These are phyloP conservation scores for Platygyra sinensis DNA, from an alignment of 64 coral and sea anemone genomes.

Conservation along the genomic window DNA sequence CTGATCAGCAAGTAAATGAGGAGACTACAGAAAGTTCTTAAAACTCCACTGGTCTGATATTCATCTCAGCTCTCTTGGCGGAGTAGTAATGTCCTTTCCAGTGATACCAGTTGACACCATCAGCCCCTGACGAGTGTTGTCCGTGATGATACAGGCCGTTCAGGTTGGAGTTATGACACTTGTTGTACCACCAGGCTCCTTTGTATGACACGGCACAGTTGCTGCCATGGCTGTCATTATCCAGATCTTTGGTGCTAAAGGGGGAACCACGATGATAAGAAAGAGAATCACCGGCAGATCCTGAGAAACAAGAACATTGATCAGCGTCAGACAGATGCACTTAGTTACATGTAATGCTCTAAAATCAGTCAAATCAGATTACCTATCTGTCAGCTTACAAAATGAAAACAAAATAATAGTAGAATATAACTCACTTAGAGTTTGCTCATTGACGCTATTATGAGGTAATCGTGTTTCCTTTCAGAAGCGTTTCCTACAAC, in stretches of 20 bases:
- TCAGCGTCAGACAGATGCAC: too few species aligned
- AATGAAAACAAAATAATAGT: too few species aligned
- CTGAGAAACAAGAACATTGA: not conserved
- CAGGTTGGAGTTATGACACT: not conserved
- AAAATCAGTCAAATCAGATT: not conserved
- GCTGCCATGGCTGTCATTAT: not conserved
- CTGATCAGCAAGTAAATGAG: not conserved
- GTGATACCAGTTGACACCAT: constrained; percentile 10
- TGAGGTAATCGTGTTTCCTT: too few species aligned
- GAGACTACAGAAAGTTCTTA: not conserved
- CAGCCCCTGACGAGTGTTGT: not conserved
- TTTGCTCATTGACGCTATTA: too few species aligned
- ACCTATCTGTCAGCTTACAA: not conserved
- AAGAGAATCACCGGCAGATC: not conserved
- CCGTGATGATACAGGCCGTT: constrained; percentile 26
- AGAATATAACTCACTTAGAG: too few species aligned
- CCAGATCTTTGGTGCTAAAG: not conserved
- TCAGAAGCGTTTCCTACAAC: too few species aligned
- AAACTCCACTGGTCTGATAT: not conserved
- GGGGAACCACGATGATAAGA: not conserved
- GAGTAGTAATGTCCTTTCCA: constrained; percentile 38
- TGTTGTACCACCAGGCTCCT: not conserved
- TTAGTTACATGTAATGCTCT: too few species aligned
- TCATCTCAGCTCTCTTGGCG: constrained; percentile 27
- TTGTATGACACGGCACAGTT: not conserved